phyloP scores from a whole-genome alignment of 2,797 vertebrate genomes.

The Rhinichthys osculus region DNA sequence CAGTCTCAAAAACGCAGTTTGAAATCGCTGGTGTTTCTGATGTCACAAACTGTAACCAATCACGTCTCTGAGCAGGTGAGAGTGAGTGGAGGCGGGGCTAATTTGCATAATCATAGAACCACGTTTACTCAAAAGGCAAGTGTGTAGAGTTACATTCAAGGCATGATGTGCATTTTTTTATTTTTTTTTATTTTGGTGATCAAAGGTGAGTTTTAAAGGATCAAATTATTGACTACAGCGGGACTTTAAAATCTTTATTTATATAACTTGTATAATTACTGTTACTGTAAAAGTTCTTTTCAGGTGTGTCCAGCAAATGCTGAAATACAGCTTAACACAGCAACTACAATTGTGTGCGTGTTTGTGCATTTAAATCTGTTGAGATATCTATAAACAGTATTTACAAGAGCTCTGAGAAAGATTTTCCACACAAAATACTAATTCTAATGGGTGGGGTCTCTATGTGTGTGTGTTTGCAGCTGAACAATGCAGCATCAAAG shows the following conservation, averaged over 20 bases:
- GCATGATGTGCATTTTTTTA: too few species aligned
- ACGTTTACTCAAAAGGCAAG: too few species aligned
- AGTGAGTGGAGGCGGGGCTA: too few species aligned
- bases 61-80: too few species aligned
- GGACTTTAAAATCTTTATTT: neutral
- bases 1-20: too few species aligned
- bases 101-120: too few species aligned
- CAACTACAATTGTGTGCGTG: neutral
- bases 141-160: too few species aligned
- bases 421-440: neutral
- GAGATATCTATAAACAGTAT: constrained; percentile 13
- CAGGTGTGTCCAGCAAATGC: neutral
- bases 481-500: constrained; percentile 28
- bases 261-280: neutral
- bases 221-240: too few species aligned
- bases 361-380: neutral
- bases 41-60: too few species aligned
- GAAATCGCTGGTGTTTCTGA: too few species aligned
- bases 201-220: too few species aligned
- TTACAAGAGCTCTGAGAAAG: neutral
- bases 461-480: neutral
- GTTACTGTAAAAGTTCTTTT: constrained; percentile 2
- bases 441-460: neutral
- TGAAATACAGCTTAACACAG: constrained; percentile 8
- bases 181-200: too few species aligned